Percentiles rank a stretch among this genome's conserved stretches.
phyloP scores from a whole-genome alignment of 2,113 vertebrate species.

The Microtus richardsoni region DNA sequence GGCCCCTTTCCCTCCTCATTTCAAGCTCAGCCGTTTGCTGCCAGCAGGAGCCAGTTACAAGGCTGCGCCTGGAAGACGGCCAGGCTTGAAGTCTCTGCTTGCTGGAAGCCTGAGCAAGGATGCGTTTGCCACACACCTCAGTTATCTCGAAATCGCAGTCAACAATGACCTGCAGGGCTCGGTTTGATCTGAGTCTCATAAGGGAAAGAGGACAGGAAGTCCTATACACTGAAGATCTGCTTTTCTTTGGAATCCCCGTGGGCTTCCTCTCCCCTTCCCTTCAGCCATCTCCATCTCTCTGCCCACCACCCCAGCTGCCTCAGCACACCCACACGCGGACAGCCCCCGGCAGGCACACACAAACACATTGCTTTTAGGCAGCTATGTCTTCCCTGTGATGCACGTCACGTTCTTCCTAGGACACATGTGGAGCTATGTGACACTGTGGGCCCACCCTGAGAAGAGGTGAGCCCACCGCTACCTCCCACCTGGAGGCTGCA shows the following conservation, averaged over 20 bases:
- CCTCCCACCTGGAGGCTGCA: conserved; percentile 32
- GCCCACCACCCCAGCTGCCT: background rate
- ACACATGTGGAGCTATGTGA: background rate
- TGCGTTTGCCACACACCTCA: background rate
- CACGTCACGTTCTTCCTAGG: accelerated
- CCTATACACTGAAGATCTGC: background rate
- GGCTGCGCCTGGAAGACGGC: background rate
- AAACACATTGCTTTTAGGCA: accelerated
- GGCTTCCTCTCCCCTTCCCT: background rate
- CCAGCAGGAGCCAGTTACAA: background rate
- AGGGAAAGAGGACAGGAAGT: background rate
- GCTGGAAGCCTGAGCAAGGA: accelerated
- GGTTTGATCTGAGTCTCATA: background rate
- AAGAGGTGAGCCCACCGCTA: background rate
- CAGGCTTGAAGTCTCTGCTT: background rate
- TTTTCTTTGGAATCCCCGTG: background rate
- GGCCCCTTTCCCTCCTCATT: background rate
- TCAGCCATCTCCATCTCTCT: background rate
- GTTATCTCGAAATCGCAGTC: background rate
- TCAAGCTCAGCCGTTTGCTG: background rate
- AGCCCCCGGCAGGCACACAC: background rate
- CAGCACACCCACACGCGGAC: too few relatives aligned
- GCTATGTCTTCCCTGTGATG: accelerated
- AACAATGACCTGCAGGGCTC: accelerated
- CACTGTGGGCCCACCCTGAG: accelerated